Evolutionary conservation across 2,888 invertebrate genomes (phyloP).

Genomic region (Mesorhabditis spiculigera): DNA sequence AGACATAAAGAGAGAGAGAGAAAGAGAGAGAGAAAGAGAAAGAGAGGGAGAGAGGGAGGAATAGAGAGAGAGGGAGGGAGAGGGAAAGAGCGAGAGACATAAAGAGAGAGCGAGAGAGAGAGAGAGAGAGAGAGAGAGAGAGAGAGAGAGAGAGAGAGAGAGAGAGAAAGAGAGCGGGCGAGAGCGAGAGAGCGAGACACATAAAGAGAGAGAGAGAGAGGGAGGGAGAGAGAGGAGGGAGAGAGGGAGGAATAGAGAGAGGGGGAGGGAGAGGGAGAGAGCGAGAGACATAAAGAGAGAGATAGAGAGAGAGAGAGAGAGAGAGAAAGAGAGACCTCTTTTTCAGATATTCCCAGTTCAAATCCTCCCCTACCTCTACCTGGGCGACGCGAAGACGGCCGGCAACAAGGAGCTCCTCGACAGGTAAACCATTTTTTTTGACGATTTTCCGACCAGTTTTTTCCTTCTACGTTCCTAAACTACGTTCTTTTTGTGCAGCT

Average conservation of each 20-base stretch:
- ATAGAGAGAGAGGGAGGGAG: too few relatives aligned
- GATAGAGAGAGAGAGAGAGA: conserved; percentile 3
- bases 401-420: conserved; percentile 83
- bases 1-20: conserved; percentile 3
- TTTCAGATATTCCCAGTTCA: conserved; percentile 76
- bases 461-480: not conserved
- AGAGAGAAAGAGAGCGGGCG: too few relatives aligned
- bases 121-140: too few relatives aligned
- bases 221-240: not conserved
- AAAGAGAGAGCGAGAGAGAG: too few relatives aligned
- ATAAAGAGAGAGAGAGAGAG: conserved; percentile 7
- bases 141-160: too few relatives aligned
- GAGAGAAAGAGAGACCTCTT: not conserved
- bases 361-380: conserved; percentile 85
- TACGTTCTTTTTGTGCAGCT: conserved; percentile 30
- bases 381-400: conserved; percentile 91
- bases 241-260: not conserved
- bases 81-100: too few relatives aligned
- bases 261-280: not conserved
- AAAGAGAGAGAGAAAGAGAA: too few relatives aligned
- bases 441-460: too few relatives aligned
- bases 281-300: too few relatives aligned
- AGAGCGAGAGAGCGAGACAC: too few relatives aligned
- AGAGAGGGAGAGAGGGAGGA: too few relatives aligned
- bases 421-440: conserved; percentile 65